phyloP scores from a whole-genome alignment of 2,797 vertebrate genomes.

The Eulemur albifrons region DNA sequence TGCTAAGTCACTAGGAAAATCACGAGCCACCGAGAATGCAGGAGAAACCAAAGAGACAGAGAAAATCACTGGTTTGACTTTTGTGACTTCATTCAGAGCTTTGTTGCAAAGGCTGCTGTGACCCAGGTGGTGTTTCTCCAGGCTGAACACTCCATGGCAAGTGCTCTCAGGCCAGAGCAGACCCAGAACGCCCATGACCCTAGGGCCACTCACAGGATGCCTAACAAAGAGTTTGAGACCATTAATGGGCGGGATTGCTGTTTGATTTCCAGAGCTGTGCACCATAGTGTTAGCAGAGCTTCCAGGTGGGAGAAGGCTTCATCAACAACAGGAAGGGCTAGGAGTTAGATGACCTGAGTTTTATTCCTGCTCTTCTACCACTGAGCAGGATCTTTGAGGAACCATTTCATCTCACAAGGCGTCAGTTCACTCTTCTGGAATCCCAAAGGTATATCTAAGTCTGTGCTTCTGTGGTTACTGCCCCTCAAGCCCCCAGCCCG shows the following conservation, averaged over 20 bases:
- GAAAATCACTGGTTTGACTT: background rate
- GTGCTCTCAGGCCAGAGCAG: background rate
- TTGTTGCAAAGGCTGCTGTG: background rate
- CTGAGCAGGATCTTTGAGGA: background rate
- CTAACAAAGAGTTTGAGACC: background rate
- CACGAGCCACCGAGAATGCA: background rate
- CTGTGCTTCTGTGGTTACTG: background rate
- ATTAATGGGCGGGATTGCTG: background rate
- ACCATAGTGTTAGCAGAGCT: background rate
- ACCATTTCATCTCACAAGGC: background rate
- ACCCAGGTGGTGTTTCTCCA: background rate
- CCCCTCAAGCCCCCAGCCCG: background rate
- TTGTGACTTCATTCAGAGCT: background rate
- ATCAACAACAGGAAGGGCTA: background rate
- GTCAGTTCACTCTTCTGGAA: background rate
- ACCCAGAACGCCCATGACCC: background rate
- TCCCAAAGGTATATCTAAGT: background rate
- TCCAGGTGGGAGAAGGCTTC: background rate
- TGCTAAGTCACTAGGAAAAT: background rate
- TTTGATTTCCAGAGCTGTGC: background rate
- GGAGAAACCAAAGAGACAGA: background rate
- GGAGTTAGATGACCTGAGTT: background rate
- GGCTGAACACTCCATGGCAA: background rate
- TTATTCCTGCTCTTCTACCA: background rate
- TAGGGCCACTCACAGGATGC: background rate